Evolutionary conservation across 2,888 invertebrate genomes (phyloP).

Genomic region (Dasysyrphus albostriatus): DNA sequence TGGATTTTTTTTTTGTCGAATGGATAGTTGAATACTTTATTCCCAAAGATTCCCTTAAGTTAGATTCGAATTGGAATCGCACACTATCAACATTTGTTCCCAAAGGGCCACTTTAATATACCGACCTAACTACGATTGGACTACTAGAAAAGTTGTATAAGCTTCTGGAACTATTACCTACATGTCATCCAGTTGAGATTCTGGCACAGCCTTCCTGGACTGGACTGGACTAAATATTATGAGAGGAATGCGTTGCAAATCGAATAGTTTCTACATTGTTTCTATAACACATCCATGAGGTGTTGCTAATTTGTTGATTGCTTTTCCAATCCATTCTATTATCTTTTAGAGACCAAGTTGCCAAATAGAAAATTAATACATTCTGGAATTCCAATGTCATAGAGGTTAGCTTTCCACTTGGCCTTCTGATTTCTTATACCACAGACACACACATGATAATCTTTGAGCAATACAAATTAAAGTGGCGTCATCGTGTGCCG

Average conservation of each 20-base stretch:
- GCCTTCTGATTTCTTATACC: constrained; percentile 39
- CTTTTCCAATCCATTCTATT: not conserved
- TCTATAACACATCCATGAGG: not conserved
- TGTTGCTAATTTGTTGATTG: not conserved
- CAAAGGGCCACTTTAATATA: too few relatives aligned
- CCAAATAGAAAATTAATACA: constrained; percentile 20
- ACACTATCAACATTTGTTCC: too few relatives aligned
- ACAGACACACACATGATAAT: not conserved
- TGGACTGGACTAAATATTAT: too few relatives aligned
- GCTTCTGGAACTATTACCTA: too few relatives aligned
- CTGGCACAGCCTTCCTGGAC: too few relatives aligned
- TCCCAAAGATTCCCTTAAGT: too few relatives aligned
- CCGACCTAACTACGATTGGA: too few relatives aligned
- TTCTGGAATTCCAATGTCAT: constrained; percentile 49
- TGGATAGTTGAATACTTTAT: too few relatives aligned
- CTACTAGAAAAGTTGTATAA: too few relatives aligned
- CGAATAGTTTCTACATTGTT: not conserved
- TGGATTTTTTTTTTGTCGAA: too few relatives aligned
- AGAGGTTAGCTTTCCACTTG: constrained; percentile 61
- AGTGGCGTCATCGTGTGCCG: not conserved
- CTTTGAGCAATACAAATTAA: constrained; percentile 24
- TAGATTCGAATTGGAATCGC: too few relatives aligned
- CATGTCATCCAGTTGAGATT: not conserved
- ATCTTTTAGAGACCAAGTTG: not conserved
- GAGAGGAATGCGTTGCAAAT: not conserved